Evolutionary conservation across 2,888 invertebrate genomes (phyloP), one percentile per base, ranked within the genome.

Genomic region (Chaetoderma sp.): DNA sequence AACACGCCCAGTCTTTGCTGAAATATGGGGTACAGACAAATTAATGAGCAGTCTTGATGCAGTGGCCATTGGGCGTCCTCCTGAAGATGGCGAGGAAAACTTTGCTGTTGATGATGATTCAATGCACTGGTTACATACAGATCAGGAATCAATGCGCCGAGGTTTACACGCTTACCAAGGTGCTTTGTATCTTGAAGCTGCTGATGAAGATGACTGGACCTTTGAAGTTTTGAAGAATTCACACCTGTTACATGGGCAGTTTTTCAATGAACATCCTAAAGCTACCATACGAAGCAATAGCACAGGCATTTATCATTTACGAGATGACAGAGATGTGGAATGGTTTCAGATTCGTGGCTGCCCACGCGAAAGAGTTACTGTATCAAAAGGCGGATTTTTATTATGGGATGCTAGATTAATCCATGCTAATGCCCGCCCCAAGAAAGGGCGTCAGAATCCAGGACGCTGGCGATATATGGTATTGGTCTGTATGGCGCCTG

Each of bases 151-250:
- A 4, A 61, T 68, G 2, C 65, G 77, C 8, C 58, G 66, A n/a
- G 82, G 83, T 23, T 76, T 81, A 2, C 83, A 83, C 60, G 77
- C 76, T 16, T 81, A 75, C 64, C 79, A 83, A 64, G 79, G 80
- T 0, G 78, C 71, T 0, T 67, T 78, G 2, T 76, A 77, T 52
- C 32, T 80, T 23, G 80, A 80, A 65, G 73, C 71, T n/a, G 64
- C 74, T 0, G 52, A 60, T 3, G 67, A 73, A 42, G 70, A 70
- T 21, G 80, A 80, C 56, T 76, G 71, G 62, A 71, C 72, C 5
- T 65, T 78, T 21, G 61, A 65, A 16, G 78, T 79, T 1, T 59
- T 79, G 52, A 65, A 71, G 44, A 65, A 67, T 6, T 78, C 78
- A 1, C 78, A 78, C 55, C 59, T 66, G 32, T 54, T 56, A 16